Evolutionary conservation across 1,140 invertebrate species (phyloP).

Genomic region (Agrypnia vestita): DNA sequence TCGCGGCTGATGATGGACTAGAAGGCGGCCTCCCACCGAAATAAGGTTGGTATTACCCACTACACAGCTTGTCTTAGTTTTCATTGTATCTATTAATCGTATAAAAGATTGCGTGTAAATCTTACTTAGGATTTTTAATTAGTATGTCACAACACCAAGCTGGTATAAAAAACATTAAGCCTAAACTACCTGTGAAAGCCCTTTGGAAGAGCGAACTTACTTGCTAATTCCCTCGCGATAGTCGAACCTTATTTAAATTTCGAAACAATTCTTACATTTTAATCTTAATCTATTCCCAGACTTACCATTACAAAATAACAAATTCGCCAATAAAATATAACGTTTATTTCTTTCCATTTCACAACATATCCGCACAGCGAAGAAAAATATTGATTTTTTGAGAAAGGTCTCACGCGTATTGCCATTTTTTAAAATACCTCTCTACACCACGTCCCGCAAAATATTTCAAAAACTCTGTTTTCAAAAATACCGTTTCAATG

Average conservation of each 20-base stretch:
- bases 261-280: constrained; percentile 57
- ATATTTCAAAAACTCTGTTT: constrained; percentile 21
- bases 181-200: constrained; percentile 74
- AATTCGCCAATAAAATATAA: constrained; percentile 55
- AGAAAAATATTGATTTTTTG: constrained; percentile 59
- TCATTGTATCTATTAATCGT: constrained; percentile 47
- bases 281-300: constrained; percentile 56
- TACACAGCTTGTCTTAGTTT: constrained; percentile 71
- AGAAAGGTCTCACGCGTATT: constrained; percentile 24
- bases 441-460: constrained; percentile 5
- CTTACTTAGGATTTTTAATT: constrained; percentile 57
- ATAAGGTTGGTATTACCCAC: constrained; percentile 63
- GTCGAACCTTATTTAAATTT: constrained; percentile 55
- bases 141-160: constrained; percentile 75
- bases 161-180: constrained; percentile 75
- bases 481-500: constrained; percentile 44
- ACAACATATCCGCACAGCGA: constrained; percentile 48
- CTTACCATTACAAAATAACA: constrained; percentile 56
- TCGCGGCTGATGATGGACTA: constrained; percentile 21
- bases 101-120: constrained; percentile 57
- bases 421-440: constrained; percentile 41
- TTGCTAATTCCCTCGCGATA: constrained; percentile 69
- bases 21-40: constrained; percentile 13
- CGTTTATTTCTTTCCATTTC: constrained; percentile 37
- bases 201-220: constrained; percentile 74